Evolutionary conservation across 2,113 vertebrate genomes (phyloP), one percentile per base, ranked within the genome.

Genomic region (Scortum barcoo): DNA sequence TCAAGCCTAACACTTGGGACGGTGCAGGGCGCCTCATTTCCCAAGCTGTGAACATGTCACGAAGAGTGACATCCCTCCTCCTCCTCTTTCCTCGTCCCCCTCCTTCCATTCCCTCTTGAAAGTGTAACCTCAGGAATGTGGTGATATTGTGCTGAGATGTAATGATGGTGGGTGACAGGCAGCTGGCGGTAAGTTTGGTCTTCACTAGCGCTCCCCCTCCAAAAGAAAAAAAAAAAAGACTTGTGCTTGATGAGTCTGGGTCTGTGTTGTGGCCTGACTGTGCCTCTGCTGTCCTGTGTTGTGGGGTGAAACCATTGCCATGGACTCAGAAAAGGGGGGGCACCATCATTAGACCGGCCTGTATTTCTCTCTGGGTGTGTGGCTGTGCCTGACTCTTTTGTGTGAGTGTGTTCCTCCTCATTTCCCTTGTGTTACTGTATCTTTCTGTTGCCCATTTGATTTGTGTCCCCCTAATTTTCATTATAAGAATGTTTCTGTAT

Each of bases 161-260:
- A 93, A 93, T 93, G 94, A 95, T 95, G 93, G 94, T 95, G 90
- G 92, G 92, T 93, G 93, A 93, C 89, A 93, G 91, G 89, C 87
- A 5, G 83, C 84, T 57, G 33, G 78, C 54, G 93, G 95, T 94
- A 94, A 95, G 93, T 95, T 86, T 90, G 81, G 92, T 93, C 93
- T 92, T 93, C 91, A 92, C 92, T 88, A 79, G 81, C 65, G 68
- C 89, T 89, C 89, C 90, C 93, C 92, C 87, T 90, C 54, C 38
- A 42, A 63, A 79, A 76, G 62, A 86, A 74, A 77, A n/a, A 46
- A 80, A 42, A 58, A 76, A 75, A 63, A 69, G 56, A 42, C 44
- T 68, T 72, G 62, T 88, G 80, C 78, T 73, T 82, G 70, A 88
- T 88, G 89, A 92, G 90, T 89, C 86, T 92, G 83, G 91, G 72